Evolutionary conservation across 1,140 invertebrate species (phyloP), one percentile per base, ranked within the genome.

Genomic region (Nylanderia fulva): DNA sequence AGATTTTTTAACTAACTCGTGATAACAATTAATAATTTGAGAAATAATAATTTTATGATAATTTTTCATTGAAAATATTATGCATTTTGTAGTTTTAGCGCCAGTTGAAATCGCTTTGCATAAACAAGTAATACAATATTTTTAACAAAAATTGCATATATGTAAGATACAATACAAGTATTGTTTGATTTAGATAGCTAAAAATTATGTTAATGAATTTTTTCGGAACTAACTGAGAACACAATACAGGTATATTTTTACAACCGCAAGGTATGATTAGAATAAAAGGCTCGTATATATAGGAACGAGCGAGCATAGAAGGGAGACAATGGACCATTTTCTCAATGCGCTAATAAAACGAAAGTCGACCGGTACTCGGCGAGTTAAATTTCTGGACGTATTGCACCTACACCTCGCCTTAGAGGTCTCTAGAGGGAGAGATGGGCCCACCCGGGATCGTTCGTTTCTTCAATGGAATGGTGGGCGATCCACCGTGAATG

Each of bases 401-500:
- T n/a, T n/a, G 87, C 86, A 87, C 86, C 87, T 89, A 91, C 85
- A 92, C 87, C 89, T 91, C 72, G 85, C 72, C 87, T 88, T 84
- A 86, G 66, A 39, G 71, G 85, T 63, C 84, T 39, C 76, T n/a
- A n/a, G n/a, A n/a, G 68, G 75, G 79, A 74, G 84, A 82, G 77
- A 66, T 42, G 76, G 79, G 86, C 85, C 85, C 71, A 88, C 71
- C 82, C 86, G 84, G 88, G 85, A 82, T 88, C 86, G 74, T 86
- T 88, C 86, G 74, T 86, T 87, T 90, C 90, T 91, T 92, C 88
- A 91, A 88, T 85, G 86, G 90, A 85, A 90, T 91, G 90, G 90
- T 93, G 92, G 92, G 90, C 92, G 93, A 93, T 90, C 90, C 88
- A 75, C 90, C 88, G 87, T 94, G 93, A 94, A 94, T 94, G 90